Evolutionary conservation across 1,140 invertebrate genomes (phyloP), one percentile per base, ranked within the genome.

Genomic region (Carcinoscorpius rotundicauda): DNA sequence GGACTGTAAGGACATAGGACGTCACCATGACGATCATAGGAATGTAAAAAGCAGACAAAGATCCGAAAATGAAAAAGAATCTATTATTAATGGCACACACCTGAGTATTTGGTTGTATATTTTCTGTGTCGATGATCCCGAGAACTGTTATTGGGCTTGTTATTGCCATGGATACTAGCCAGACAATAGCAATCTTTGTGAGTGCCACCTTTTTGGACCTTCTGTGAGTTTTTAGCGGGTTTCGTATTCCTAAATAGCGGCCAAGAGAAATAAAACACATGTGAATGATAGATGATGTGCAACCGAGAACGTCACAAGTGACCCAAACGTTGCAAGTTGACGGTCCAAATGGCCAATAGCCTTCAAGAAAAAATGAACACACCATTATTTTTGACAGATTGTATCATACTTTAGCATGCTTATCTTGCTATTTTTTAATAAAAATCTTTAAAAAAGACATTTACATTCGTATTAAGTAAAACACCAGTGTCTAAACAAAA

Each of bases 201-300:
- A 29, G 29, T 29, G 29, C 29, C 29, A n/a, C n/a, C 66, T 88
- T 79, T 57, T 67, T 66, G 9, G 58, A 59, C 86, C 86, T 29
- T 62, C 75, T 70, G 49, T 89, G 78, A 8, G 87, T 89, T 71
- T 86, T 87, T 68, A 97, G 77, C 1, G 93, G 93, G 76, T 91
- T 91, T 52, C 90, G 81, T 65, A 97, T 95, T 58, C 91, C 91
- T 65, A 95, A 76, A 77, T 94, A 97, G 71, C 93, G 84, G 66
- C 92, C 92, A 68, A 97, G 81, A 53, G 89, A 92, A 75, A 97
- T 97, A 78, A 92, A 93, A 75, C 92, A 94, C 91, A 97, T 96
- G 82, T 97, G 94, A 84, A 95, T 87, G 74, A 97, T 97, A 71
- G 88, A 92, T 5, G 91, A 87, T 0, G 90, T 93, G 74, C 93